These are phyloP conservation scores for Aphodius granarius DNA, from an alignment of 2,888 invertebrate genomes.

Conservation along the genomic window DNA sequence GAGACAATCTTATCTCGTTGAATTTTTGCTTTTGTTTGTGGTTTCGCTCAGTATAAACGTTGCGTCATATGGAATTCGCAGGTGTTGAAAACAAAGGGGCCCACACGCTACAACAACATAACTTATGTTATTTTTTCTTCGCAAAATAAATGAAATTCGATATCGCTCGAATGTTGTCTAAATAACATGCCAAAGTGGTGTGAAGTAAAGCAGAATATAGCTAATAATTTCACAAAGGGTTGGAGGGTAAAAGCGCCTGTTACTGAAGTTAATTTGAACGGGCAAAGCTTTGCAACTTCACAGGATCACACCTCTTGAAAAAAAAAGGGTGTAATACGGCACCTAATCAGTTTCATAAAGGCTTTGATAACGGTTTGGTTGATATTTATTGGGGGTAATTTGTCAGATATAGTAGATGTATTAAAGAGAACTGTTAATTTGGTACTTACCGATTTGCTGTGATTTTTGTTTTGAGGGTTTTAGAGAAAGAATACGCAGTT, in stretches of 20 bases:
- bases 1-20: neutral
- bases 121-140: neutral
- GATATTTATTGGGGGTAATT: neutral
- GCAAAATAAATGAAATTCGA: neutral
- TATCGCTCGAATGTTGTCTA: too few species aligned
- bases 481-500: constrained; percentile 13
- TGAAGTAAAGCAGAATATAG: neutral
- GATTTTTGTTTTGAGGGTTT: neutral
- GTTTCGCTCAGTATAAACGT: neutral
- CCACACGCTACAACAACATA: neutral
- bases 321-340: neutral
- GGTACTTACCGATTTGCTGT: neutral
- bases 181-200: too few species aligned
- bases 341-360: neutral
- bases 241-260: neutral
- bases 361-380: neutral
- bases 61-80: neutral
- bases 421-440: neutral
- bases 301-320: neutral
- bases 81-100: neutral
- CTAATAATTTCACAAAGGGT: neutral
- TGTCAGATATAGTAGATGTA: neutral
- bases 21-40: neutral
- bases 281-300: neutral
- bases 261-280: neutral